phyloP scores from a whole-genome alignment of 2,113 vertebrate species.

The Pandion haliaetus region DNA sequence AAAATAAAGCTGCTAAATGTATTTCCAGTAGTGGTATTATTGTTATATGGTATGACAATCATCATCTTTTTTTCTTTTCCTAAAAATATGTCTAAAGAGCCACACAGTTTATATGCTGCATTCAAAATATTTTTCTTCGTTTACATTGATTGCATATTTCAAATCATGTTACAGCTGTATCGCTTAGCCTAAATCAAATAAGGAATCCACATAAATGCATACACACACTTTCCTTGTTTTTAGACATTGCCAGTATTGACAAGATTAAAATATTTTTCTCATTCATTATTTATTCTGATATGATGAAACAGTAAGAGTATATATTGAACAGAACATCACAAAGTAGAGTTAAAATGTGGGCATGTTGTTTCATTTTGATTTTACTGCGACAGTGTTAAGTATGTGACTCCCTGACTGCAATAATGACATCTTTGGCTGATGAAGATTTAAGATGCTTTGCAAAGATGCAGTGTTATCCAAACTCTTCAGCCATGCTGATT shows the following conservation, averaged over 20 bases:
- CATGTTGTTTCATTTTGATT: slow-evolving; percentile 21
- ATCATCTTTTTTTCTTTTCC: neutral
- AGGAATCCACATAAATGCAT: slow-evolving; percentile 52
- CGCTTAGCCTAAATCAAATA: slow-evolving; percentile 71
- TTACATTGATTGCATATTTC: slow-evolving; percentile 76
- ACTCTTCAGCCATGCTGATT: slow-evolving; percentile 22
- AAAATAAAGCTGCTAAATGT: slow-evolving; percentile 50
- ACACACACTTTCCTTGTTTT: slow-evolving; percentile 20
- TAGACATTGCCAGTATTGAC: slow-evolving; percentile 31
- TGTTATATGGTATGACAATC: slow-evolving; percentile 24
- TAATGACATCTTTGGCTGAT: slow-evolving; percentile 64
- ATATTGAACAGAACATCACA: slow-evolving; percentile 41
- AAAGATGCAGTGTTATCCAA: slow-evolving; percentile 60
- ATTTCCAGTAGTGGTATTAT: slow-evolving; percentile 36
- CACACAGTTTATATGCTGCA: slow-evolving; percentile 62
- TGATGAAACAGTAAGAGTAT: neutral
- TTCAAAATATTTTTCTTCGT: slow-evolving; percentile 75
- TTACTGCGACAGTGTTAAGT: slow-evolving; percentile 52
- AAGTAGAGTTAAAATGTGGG: slow-evolving; percentile 34
- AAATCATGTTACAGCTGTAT: slow-evolving; percentile 71
- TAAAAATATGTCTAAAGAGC: slow-evolving; percentile 55
- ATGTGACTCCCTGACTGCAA: slow-evolving; percentile 25
- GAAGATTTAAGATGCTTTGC: slow-evolving; percentile 65
- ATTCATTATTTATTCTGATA: slow-evolving; percentile 40
- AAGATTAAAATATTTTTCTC: slow-evolving; percentile 62